Evolutionary conservation across 1,140 invertebrate species (phyloP).

Genomic region (Zaprionus gabonicus): DNA sequence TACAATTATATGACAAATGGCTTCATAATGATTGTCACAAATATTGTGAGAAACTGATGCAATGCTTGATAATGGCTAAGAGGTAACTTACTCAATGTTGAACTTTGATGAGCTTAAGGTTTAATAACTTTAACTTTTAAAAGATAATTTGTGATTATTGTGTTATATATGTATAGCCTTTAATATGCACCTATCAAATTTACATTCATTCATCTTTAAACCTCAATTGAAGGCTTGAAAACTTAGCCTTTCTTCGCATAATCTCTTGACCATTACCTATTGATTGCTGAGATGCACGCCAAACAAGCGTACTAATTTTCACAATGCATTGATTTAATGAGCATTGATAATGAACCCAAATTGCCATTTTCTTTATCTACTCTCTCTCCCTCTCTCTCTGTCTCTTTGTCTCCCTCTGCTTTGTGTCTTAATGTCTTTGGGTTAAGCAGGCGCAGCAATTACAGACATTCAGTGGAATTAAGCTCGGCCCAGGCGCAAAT

Average conservation of each 20-base stretch:
- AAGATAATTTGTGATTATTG: too few relatives aligned
- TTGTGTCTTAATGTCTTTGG: background rate
- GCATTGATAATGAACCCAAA: constrained; percentile 44
- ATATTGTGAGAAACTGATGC: background rate
- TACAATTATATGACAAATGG: background rate
- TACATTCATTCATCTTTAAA: background rate
- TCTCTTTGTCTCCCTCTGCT: background rate
- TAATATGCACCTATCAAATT: background rate
- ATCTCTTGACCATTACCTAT: background rate
- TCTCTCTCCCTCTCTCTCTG: background rate
- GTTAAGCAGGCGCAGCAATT: constrained; percentile 38
- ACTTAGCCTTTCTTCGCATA: too few relatives aligned
- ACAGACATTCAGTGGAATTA: constrained; percentile 50
- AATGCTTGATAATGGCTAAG: too few relatives aligned
- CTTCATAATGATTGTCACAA: background rate
- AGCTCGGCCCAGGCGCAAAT: constrained; percentile 47
- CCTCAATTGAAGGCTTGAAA: too few relatives aligned
- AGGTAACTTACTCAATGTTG: too few relatives aligned
- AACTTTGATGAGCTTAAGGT: too few relatives aligned
- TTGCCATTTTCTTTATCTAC: constrained; percentile 7
- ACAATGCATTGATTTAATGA: constrained; percentile 32
- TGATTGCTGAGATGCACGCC: background rate
- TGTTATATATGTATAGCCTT: too few relatives aligned
- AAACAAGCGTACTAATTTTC: background rate
- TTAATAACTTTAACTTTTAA: too few relatives aligned